These are phyloP conservation scores for Macrochelys suwanniensis DNA, from an alignment of 2,797 vertebrate genomes.

Conservation along the genomic window DNA sequence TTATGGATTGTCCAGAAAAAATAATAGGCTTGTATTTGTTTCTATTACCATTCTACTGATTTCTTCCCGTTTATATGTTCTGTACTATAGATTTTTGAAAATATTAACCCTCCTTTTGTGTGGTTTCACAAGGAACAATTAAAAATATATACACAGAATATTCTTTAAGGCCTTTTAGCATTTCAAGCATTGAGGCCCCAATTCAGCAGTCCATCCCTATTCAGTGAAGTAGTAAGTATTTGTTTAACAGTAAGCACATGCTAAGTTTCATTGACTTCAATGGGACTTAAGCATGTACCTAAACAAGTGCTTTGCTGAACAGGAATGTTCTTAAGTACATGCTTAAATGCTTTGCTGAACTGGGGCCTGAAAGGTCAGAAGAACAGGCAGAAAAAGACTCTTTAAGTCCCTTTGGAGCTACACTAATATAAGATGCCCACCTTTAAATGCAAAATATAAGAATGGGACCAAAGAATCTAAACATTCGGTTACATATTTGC, in stretches of 20 bases:
- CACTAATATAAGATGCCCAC: background rate
- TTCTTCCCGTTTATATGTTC: background rate
- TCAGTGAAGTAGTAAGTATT: background rate
- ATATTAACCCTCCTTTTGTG: background rate
- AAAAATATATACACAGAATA: background rate
- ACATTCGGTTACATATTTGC: background rate
- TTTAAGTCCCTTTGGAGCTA: background rate
- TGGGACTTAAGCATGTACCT: background rate
- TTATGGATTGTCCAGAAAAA: background rate
- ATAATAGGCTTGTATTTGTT: background rate
- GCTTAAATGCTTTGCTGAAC: background rate
- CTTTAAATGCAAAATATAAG: background rate
- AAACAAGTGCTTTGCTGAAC: background rate
- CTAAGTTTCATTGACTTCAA: background rate
- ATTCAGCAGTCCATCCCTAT: background rate
- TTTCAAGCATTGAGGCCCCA: background rate
- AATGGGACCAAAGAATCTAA: accelerated
- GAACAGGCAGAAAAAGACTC: background rate
- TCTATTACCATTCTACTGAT: background rate
- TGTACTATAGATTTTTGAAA: background rate
- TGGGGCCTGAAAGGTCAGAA: background rate
- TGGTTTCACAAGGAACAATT: background rate
- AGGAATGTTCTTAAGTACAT: background rate
- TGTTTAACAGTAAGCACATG: background rate
- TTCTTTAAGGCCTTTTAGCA: background rate